Evolutionary conservation across 2,113 vertebrate species (phyloP).

Genomic region (Sminthopsis crassicaudata): DNA sequence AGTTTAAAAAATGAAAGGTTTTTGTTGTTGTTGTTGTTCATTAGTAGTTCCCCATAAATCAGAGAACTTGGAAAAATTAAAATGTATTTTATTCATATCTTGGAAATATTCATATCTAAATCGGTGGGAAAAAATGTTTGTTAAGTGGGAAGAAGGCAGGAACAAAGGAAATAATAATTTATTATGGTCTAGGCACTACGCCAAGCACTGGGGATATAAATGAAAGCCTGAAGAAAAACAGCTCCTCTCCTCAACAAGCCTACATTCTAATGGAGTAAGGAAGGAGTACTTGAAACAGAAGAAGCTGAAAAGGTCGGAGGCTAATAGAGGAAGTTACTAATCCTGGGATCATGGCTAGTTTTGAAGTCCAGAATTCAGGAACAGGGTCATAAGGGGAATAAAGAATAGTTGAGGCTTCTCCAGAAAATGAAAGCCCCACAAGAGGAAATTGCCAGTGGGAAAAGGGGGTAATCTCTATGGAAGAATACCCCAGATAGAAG

Average conservation of each 20-base stretch:
- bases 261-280: background rate
- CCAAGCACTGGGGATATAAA: background rate
- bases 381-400: background rate
- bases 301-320: background rate
- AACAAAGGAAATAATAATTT: background rate
- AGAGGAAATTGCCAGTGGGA: background rate
- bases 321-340: background rate
- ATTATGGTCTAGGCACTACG: background rate
- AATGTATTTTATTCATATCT: conserved; percentile 51
- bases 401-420: background rate
- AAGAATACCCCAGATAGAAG: background rate
- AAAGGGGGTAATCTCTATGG: background rate
- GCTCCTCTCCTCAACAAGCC: background rate
- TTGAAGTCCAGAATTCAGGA: background rate
- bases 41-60: conserved; percentile 35
- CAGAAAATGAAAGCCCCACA: background rate
- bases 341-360: background rate
- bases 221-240: background rate
- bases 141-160: background rate
- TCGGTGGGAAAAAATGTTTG: conserved; percentile 42
- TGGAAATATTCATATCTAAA: conserved; percentile 44
- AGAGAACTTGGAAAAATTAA: conserved; percentile 56
- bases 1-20: background rate
- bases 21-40: conserved; percentile 47
- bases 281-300: background rate